Percentiles rank a stretch among this genome's conserved stretches.
Conservation (phyloP, 2,113 vertebrate species). For the Condylura cristata region DNA sequence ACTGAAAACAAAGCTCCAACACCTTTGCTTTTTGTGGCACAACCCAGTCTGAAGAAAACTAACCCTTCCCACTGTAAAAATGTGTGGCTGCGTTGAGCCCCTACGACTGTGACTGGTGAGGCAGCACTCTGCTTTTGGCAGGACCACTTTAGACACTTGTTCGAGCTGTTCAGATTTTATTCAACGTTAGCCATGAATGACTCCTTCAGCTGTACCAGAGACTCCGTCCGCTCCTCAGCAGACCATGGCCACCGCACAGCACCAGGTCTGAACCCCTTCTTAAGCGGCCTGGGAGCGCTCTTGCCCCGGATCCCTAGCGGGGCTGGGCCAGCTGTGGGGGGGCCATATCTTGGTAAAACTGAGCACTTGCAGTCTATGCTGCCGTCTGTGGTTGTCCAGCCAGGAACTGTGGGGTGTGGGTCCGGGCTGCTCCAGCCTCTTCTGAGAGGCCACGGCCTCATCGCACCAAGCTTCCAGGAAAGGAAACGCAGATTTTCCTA, state of each 20-base stretch:
- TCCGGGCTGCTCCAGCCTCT: background rate
- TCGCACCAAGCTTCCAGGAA: background rate
- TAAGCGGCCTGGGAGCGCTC: background rate
- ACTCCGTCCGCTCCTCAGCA: background rate
- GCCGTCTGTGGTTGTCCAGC: background rate
- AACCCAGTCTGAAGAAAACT: background rate
- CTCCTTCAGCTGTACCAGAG: background rate
- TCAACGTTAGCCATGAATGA: slow-evolving; percentile 19
- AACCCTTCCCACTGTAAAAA: background rate
- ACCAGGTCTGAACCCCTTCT: background rate
- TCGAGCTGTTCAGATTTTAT: background rate
- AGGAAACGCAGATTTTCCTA: background rate
- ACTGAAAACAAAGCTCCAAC: background rate
- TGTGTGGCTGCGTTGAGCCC: background rate
- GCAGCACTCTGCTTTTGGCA: background rate
- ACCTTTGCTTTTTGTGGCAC: slow-evolving; percentile 12
- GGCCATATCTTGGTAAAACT: background rate
- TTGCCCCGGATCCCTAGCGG: slow-evolving; percentile 23
- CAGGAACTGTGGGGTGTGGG: background rate
- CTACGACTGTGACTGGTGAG: background rate
- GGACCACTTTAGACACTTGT: background rate
- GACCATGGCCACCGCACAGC: background rate
- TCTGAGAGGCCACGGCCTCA: background rate
- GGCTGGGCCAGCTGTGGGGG: slow-evolving; percentile 42
- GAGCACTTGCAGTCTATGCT: background rate